Evolutionary conservation across 1,140 invertebrate genomes (phyloP), one percentile per base, ranked within the genome.

Genomic region (Bactericera cockerelli): DNA sequence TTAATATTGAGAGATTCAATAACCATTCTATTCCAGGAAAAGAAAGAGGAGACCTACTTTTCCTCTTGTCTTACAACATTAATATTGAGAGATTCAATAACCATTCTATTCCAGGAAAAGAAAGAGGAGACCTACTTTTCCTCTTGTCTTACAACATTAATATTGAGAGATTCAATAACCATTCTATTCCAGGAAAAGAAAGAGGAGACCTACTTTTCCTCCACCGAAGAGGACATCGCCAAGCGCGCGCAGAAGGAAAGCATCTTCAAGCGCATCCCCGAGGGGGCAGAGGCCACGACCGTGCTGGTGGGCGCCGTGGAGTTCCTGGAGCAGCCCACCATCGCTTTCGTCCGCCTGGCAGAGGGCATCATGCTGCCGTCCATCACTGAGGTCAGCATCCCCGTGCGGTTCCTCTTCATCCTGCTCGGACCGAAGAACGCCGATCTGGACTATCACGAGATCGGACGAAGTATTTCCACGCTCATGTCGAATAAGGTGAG

Each of bases 391-490:
- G 75, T 77, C 66, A 86, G 86, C 0, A 85, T 97, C 60, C 93
- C 93, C 1, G 87, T 95, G 4, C 77, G 93, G 42, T 98, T 98
- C 68, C 80, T 98, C 73, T 97, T 97, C 68, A 84, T 95, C 13
- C 74, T 97, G 1, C 73, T 98, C 55, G 93, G 93, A 0, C 93
- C 94, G 0, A 77, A 76, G n/a, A 79, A 81, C 58, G 79, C 81
- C 4, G 86, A 88, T 60, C 76, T 95, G 61, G 91, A 96, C 70
- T 97, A 95, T 72, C 92, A 96, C 72, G 93, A 98, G 77, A 86
- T 98, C 61, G 94, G 94, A 69, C 79, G 94, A 49, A 92, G 90
- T 2, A 93, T 98, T 60, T 89, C 93, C 10, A 97, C 95, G 0
- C 76, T 98, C 2, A 96, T 98, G 93, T 87, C 92, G 2, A 95